A percentile compares a stretch with the other conserved stretches of the same genome.
These are phyloP conservation scores for Amiota minor DNA, from an alignment of 2,888 invertebrate species.

Conservation along the genomic window DNA sequence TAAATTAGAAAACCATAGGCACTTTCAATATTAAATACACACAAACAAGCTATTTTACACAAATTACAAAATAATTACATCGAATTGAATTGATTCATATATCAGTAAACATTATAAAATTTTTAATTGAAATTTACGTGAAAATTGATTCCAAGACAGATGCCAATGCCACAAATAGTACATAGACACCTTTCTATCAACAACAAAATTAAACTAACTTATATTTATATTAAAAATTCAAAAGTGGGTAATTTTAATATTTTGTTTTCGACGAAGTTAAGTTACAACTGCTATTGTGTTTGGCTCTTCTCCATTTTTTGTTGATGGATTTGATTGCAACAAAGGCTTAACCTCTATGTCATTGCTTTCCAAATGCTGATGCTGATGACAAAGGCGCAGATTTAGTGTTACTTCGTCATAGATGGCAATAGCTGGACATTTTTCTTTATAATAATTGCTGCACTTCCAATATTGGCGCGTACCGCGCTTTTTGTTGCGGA, in stretches of 20 bases:
- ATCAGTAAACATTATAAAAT: background rate
- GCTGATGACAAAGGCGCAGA: conserved; percentile 71
- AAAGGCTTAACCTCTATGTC: conserved; percentile 71
- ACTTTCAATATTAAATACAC: background rate
- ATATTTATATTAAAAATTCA: background rate
- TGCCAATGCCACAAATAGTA: background rate
- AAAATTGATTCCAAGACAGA: too few species aligned
- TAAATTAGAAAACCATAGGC: conserved; percentile 24
- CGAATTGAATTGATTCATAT: background rate
- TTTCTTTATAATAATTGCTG: conserved; percentile 73
- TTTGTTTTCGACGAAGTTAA: background rate
- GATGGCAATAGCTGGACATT: conserved; percentile 73
- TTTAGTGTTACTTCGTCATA: conserved; percentile 71
- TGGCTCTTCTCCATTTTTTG: background rate
- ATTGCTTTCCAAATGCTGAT: conserved; percentile 70
- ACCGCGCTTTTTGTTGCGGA: conserved; percentile 73
- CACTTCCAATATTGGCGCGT: conserved; percentile 74
- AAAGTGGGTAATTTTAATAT: conserved; percentile 1
- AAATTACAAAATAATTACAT: conserved; percentile 1
- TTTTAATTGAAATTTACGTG: too few species aligned
- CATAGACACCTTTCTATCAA: background rate
- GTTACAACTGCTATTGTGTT: conserved; percentile 8
- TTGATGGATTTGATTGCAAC: conserved; percentile 16
- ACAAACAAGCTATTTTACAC: conserved; percentile 38
- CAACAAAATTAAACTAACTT: background rate